Percentiles rank a stretch among this genome's conserved stretches.
These are phyloP conservation scores for Philonicus albiceps DNA, from an alignment of 2,888 invertebrate species.

Conservation along the genomic window DNA sequence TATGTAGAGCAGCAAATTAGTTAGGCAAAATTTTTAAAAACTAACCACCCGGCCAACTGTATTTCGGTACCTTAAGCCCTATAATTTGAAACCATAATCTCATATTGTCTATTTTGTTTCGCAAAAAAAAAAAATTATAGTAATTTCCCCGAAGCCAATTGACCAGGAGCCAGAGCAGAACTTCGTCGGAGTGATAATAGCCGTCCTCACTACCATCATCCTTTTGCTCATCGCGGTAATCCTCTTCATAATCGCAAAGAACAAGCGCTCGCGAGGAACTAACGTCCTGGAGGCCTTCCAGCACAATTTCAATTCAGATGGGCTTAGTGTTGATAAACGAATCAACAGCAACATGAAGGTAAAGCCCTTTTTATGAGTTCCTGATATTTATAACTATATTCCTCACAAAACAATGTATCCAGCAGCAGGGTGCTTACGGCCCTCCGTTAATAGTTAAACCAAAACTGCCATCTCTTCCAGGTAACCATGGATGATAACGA, in stretches of 20 bases:
- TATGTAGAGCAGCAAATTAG: neutral
- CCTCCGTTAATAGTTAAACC: slow-evolving; percentile 48
- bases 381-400: neutral
- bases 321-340: slow-evolving; percentile 64
- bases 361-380: slow-evolving; percentile 51
- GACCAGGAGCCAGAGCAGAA: slow-evolving; percentile 68
- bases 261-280: slow-evolving; percentile 65
- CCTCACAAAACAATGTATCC: neutral
- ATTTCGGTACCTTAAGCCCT: neutral
- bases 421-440: neutral
- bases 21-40: neutral
- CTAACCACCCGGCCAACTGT: neutral
- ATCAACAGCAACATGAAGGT: slow-evolving; percentile 64
- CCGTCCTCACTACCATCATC: slow-evolving; percentile 76
- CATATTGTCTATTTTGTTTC: neutral
- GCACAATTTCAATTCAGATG: slow-evolving; percentile 63
- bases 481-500: slow-evolving; percentile 64
- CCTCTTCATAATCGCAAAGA: slow-evolving; percentile 73
- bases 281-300: slow-evolving; percentile 63
- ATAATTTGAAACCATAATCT: neutral
- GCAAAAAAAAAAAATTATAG: slow-evolving; percentile 50
- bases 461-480: slow-evolving; percentile 54
- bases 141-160: slow-evolving; percentile 66
- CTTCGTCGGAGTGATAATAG: slow-evolving; percentile 73
- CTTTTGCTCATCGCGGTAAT: slow-evolving; percentile 75